A percentile compares a stretch with the other conserved stretches of the same genome.
Evolutionary conservation across 1,140 invertebrate genomes (phyloP).

Genomic region (Dryas iulia): DNA sequence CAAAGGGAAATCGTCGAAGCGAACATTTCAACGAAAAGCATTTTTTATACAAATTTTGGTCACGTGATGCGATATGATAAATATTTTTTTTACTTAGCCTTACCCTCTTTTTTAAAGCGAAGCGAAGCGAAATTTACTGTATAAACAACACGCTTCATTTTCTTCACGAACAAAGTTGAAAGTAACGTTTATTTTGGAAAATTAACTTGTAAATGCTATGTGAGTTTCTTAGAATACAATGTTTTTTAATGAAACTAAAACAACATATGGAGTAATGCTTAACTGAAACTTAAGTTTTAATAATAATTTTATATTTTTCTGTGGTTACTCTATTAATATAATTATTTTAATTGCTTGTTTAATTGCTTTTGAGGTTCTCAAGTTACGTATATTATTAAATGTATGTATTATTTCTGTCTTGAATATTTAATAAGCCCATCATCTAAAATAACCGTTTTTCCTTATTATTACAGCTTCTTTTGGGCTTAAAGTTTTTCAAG

Average conservation of each 20-base stretch:
- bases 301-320: no score
- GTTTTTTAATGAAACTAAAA: neutral
- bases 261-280: neutral
- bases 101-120: neutral
- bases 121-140: neutral
- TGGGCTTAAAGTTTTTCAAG: no score
- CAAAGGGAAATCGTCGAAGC: constrained; percentile 6
- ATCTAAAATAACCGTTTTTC: no score
- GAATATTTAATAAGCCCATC: no score
- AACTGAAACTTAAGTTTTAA: neutral
- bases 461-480: no score
- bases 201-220: neutral
- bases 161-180: neutral
- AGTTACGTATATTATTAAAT: no score
- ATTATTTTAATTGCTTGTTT: no score
- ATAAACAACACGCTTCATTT: neutral
- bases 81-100: neutral
- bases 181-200: neutral
- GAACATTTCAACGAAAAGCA: neutral
- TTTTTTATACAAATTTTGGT: neutral
- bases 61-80: no score
- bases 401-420: no score
- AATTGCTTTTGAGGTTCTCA: no score
- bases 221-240: neutral
- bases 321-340: no score